phyloP scores from a whole-genome alignment of 2,113 vertebrate species.

The Sphaerodactylus townsendi region DNA sequence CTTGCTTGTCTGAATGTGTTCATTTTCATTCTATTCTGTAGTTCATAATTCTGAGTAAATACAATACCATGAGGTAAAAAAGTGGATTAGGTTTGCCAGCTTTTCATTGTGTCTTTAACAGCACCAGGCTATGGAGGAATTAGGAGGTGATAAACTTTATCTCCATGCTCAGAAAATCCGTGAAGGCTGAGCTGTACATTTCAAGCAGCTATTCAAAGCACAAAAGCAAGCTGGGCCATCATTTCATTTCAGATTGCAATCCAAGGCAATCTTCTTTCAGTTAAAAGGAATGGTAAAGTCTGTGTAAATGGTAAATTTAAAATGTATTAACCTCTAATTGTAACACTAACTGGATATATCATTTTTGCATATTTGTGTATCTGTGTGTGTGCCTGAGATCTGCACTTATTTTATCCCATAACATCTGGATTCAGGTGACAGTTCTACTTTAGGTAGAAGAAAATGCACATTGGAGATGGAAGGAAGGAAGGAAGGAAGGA shows the following conservation, averaged over 20 bases:
- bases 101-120: not conserved
- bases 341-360: not conserved
- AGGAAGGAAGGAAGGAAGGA: too few relatives aligned
- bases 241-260: not conserved
- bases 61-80: not conserved
- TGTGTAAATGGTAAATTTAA: not conserved
- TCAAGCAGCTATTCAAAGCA: not conserved
- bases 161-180: not conserved
- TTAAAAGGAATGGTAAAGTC: too few relatives aligned
- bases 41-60: not conserved
- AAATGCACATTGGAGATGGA: not conserved
- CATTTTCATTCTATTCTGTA: not conserved
- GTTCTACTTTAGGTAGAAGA: not conserved
- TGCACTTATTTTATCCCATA: not conserved
- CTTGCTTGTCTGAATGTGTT: not conserved
- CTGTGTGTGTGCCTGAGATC: not conserved
- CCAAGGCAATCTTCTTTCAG: not conserved
- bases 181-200: not conserved
- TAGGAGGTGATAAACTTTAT: not conserved
- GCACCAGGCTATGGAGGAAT: too few relatives aligned
- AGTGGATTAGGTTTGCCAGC: not conserved
- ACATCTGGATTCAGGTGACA: not conserved
- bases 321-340: not conserved
- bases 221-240: not conserved
- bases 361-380: not conserved